phyloP scores from a whole-genome alignment of 2,888 invertebrate genomes.

The Lordiphosa andalusiaca region DNA sequence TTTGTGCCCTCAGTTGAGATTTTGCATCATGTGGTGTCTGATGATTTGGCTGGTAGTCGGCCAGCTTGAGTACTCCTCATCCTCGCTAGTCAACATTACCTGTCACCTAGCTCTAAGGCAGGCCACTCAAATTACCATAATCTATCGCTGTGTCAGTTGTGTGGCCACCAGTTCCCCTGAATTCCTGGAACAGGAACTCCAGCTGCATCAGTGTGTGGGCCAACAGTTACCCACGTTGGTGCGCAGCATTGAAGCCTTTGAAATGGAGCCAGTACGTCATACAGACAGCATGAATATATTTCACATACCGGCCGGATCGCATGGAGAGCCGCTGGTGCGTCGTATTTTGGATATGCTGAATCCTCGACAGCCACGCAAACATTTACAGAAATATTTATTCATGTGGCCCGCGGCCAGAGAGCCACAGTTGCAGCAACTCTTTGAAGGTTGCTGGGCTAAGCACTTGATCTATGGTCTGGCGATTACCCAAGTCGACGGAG shows the following conservation, averaged over 20 bases:
- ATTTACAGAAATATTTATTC: conserved; percentile 69
- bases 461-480: conserved; percentile 63
- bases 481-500: conserved; percentile 28
- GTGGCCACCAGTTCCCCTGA: background rate
- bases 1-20: no score
- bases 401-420: conserved; percentile 57
- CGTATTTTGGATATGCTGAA: conserved; percentile 59
- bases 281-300: conserved; percentile 62
- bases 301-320: conserved; percentile 39
- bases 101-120: conserved; percentile 42
- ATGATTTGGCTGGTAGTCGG: no score
- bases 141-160: conserved; percentile 58
- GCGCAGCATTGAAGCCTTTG: conserved; percentile 44
- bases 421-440: conserved; percentile 44
- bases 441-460: conserved; percentile 63
- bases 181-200: conserved; percentile 30
- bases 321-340: conserved; percentile 35
- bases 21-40: no score
- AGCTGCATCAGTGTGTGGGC: conserved; percentile 38
- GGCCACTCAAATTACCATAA: conserved; percentile 44
- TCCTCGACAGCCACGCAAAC: conserved; percentile 57
- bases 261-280: conserved; percentile 53
- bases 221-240: conserved; percentile 28
- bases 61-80: background rate
- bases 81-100: conserved; percentile 26